Conservation (phyloP, 2,888 invertebrate genomes). For the Sturmia bella region DNA sequence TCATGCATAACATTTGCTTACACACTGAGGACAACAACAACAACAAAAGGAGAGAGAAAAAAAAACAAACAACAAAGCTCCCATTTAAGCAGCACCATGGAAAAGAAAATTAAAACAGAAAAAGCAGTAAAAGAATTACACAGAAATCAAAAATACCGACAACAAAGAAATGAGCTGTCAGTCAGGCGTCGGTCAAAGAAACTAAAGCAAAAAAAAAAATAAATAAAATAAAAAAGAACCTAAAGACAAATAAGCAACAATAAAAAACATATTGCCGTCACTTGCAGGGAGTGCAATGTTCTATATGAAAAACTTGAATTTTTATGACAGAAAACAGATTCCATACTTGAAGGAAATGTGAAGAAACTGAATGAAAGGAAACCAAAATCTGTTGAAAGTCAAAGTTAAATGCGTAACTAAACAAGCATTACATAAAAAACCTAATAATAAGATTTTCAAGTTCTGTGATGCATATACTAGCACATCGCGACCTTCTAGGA, state of each 20-base stretch:
- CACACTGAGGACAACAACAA: neutral
- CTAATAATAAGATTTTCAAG: no score
- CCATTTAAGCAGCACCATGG: no score
- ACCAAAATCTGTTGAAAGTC: neutral
- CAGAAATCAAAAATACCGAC: slow-evolving; percentile 24
- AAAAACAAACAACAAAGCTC: neutral
- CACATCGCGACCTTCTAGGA: no score
- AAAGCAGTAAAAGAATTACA: slow-evolving; percentile 6
- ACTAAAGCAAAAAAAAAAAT: neutral
- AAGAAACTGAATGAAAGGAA: neutral
- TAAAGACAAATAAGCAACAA: slow-evolving; percentile 25
- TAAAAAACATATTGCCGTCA: slow-evolving; percentile 50
- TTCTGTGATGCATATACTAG: no score
- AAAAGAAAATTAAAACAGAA: neutral
- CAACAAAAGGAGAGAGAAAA: no score
- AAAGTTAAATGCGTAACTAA: neutral
- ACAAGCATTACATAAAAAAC: no score
- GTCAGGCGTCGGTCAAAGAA: slow-evolving; percentile 40
- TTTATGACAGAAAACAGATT: slow-evolving; percentile 23
- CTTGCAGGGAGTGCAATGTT: slow-evolving; percentile 33
- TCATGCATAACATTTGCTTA: slow-evolving; percentile 2
- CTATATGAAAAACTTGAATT: neutral
- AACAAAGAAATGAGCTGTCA: slow-evolving; percentile 50
- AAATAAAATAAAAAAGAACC: neutral
- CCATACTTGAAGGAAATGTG: neutral